Evolutionary conservation across 2,113 vertebrate genomes (phyloP).

Genomic region (Dromaius novaehollandiae): DNA sequence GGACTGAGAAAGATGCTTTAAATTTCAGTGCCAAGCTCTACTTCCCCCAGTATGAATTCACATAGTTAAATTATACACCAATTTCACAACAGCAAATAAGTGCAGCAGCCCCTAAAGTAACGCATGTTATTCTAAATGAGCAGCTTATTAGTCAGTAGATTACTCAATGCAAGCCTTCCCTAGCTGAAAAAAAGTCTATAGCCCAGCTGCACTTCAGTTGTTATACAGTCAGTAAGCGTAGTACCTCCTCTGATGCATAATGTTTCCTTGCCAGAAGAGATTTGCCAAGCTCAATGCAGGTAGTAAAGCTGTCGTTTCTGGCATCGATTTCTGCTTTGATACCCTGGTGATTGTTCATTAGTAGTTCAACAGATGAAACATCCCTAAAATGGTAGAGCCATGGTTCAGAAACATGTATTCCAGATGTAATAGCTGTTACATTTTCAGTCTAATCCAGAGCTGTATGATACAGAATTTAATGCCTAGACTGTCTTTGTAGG

Average conservation of each 20-base stretch:
- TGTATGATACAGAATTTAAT: background rate
- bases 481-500: background rate
- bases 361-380: constrained; percentile 94
- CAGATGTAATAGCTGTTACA: background rate
- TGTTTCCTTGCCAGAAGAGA: constrained; percentile 92
- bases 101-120: background rate
- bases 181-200: background rate
- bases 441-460: background rate
- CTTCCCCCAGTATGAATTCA: background rate
- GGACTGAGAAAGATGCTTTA: background rate
- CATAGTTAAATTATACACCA: background rate
- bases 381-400: constrained; percentile 80
- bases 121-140: background rate
- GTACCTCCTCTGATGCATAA: constrained; percentile 94
- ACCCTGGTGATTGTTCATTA: constrained; percentile 99
- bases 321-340: constrained; percentile 98
- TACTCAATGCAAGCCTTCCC: background rate
- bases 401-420: background rate
- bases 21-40: background rate
- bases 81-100: background rate
- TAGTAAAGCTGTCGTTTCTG: constrained; percentile 94
- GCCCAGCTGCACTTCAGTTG: background rate
- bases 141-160: background rate
- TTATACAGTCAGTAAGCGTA: background rate
- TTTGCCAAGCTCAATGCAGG: constrained; percentile 95